Percentiles rank a stretch among this genome's conserved stretches.
Evolutionary conservation across 2,888 invertebrate genomes (phyloP).

Genomic region (Napeogenes sylphis): DNA sequence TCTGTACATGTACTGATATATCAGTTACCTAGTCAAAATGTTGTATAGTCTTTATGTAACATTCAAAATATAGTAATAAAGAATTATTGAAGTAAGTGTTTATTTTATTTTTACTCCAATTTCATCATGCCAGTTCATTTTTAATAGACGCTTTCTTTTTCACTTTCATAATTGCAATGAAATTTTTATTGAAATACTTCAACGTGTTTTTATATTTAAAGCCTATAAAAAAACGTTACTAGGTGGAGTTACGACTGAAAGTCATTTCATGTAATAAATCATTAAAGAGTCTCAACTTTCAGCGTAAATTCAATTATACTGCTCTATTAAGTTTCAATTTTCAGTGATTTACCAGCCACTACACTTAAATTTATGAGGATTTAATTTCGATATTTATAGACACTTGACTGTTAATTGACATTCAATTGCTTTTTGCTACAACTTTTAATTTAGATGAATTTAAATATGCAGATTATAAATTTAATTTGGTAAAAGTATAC

Average conservation of each 20-base stretch:
- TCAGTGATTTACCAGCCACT: slow-evolving; percentile 4
- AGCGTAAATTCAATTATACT: not conserved
- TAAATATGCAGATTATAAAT: too few species aligned
- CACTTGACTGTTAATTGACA: not conserved
- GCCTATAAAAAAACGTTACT: too few species aligned
- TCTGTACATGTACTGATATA: slow-evolving; percentile 36
- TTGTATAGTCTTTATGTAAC: slow-evolving; percentile 16
- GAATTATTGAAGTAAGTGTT: not conserved
- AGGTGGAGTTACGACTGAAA: too few species aligned
- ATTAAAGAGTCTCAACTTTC: not conserved
- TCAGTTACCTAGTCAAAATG: slow-evolving; percentile 14
- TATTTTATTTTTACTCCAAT: not conserved
- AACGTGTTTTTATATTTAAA: too few species aligned
- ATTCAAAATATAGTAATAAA: not conserved
- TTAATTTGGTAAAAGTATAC: too few species aligned
- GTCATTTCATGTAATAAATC: not conserved
- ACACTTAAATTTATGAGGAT: slow-evolving; percentile 1
- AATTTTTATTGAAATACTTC: too few species aligned
- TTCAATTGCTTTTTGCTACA: not conserved
- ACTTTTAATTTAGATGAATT: too few species aligned
- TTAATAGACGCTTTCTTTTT: too few species aligned
- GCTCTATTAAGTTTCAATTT: slow-evolving; percentile 3
- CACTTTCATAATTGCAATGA: too few species aligned
- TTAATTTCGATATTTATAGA: not conserved
- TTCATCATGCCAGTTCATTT: too few species aligned